Evolutionary conservation across 2,113 vertebrate genomes (phyloP), one percentile per base, ranked within the genome.

Genomic region (Hyla sarda): DNA sequence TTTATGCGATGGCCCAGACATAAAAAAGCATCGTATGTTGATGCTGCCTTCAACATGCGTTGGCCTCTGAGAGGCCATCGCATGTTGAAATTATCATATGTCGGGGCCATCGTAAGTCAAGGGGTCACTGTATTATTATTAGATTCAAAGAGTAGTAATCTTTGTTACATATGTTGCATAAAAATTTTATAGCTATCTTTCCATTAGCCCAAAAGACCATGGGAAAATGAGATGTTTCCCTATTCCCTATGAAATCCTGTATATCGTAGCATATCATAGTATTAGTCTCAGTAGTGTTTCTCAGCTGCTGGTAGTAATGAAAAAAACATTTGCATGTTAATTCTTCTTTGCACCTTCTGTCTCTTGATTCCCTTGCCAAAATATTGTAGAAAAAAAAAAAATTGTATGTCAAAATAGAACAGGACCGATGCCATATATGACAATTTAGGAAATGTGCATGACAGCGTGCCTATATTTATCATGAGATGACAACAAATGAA

Each of bases 281-380:
- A 47, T 81, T 81, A 45, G 56, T 60, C 78, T 62, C 78, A 47
- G 21, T 81, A 17, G 78, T 47, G 34, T 47, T 81, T 41, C 78
- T 81, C 78, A 81, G 78, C 78, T 81, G 78, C n/a, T 60, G 37
- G 1, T 62, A 65, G 56, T 81, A 81, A 81, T 81, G 78, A 81
- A 81, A 28, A 69, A 54, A 45, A 81, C 56, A 81, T 81, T 81
- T 81, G 78, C 56, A 65, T 81, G 78, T 45, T 81, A 81, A 81
- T 81, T 81, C 30, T 41, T 79, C 54, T 62, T 56, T 62, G 58
- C 60, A 58, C 56, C 78, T 47, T 60, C 78, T 37, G 78, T 65
- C 78, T 65, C 34, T 47, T 65, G 23, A 81, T n/a, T 41, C n/a
- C 34, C 7, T 7, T 62, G 78, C 56, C 78, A 81, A 81, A 81